Base-by-base conservation (phyloP, 2,113 vertebrate genomes). In the Erinaceus europaeus region DNA sequence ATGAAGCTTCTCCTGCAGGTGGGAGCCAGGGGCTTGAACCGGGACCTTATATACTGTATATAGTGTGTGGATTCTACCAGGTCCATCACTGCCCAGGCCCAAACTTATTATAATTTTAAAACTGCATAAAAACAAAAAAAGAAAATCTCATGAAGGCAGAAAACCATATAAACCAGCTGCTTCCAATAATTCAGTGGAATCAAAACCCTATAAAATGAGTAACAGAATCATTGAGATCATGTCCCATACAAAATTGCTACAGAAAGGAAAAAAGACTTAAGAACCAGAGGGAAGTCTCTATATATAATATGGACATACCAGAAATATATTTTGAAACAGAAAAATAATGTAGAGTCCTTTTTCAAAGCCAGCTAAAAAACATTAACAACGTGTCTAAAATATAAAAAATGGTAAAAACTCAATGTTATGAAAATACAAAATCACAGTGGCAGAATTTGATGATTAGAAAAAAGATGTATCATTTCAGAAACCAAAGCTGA, bases 371-470 rank as follows among this genome's bases (percentile, higher is more conserved):
- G 9, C 25, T 46, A 68, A 84, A 85, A 73, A n/a, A 40, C 13
- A 78, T 72, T 83, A 67, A n/a, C 4, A 59, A 44, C 73, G 34
- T n/a, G 4, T 61, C 27, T 3, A 74, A 68, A 53, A 61, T 15
- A 53, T 53, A 9, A 50, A 68, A 73, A 61, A 38, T 5, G 44
- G 6, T 40, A 11, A 69, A n/a, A 61, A 59, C 7, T 40, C 29
- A 72, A 88, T 64, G 57, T 48, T 82, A 78, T 18, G 38, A 89
- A 80, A 87, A 50, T 85, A 10, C 14, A 75, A 76, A 79, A 71
- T 20, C 84, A 25, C 75, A 10, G 61, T 52, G 5, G 44, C 6
- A 11, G 13, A 88, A 27, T 50, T 84, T 15, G 74, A 55, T 15
- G 36, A 69, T 74, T 75, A 42, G 21, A 79, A 68, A 25, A 32